Percentiles rank a stretch among this genome's conserved stretches.
Evolutionary conservation across 1,140 invertebrate species (phyloP).

Genomic region (Tetragnatha versicolor): DNA sequence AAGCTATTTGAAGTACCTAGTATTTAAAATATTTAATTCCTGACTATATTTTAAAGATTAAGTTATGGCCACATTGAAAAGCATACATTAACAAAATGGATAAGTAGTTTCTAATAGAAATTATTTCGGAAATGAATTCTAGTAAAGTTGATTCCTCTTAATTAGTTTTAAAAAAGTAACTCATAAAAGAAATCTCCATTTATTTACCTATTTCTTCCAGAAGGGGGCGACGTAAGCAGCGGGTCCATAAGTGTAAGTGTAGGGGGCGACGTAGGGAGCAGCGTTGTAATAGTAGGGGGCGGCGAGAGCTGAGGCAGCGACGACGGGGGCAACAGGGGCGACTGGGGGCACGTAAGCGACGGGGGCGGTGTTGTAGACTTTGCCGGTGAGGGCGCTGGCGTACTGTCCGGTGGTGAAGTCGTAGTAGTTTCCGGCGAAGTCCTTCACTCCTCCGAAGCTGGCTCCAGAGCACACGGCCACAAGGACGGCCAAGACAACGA

Average conservation of each 20-base stretch:
- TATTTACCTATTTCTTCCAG: slow-evolving; percentile 40
- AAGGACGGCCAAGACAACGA: slow-evolving; percentile 43
- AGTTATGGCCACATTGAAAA: no score
- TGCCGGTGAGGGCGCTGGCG: slow-evolving; percentile 58
- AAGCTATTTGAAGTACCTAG: no score
- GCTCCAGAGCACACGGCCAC: slow-evolving; percentile 29
- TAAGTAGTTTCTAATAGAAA: no score
- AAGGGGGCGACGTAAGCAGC: slow-evolving; percentile 30
- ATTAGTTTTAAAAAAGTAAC: no score
- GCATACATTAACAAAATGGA: no score
- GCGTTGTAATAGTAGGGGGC: slow-evolving; percentile 26
- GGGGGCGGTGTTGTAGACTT: slow-evolving; percentile 59
- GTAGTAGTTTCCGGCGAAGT: slow-evolving; percentile 58
- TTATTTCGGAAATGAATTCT: no score
- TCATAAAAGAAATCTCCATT: no score
- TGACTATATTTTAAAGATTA: no score
- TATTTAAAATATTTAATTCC: no score
- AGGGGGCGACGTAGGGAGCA: not conserved
- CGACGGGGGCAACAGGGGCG: slow-evolving; percentile 7
- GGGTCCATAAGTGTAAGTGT: not conserved
- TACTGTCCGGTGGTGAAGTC: slow-evolving; percentile 58
- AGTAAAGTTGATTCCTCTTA: no score
- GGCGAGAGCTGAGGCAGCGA: slow-evolving; percentile 1
- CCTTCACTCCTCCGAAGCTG: slow-evolving; percentile 55
- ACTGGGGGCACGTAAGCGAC: slow-evolving; percentile 44